These are phyloP conservation scores for Polietes domitor DNA, from an alignment of 2,888 invertebrate genomes.

Conservation along the genomic window DNA sequence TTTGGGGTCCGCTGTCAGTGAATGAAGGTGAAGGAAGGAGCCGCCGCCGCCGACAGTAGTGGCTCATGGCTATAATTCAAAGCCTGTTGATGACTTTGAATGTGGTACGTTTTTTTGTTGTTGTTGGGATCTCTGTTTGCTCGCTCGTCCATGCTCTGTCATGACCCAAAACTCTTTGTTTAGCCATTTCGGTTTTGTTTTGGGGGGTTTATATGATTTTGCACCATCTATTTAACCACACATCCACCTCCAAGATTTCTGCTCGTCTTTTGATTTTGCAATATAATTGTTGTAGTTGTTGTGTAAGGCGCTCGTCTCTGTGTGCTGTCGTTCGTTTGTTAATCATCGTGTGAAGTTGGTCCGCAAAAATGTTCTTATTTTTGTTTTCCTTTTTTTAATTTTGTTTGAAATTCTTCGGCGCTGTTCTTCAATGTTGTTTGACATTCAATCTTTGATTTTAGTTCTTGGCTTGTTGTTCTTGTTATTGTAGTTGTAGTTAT, in stretches of 20 bases:
- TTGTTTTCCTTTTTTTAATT: constrained; percentile 70
- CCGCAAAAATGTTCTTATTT: constrained; percentile 56
- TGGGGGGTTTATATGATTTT: constrained; percentile 58
- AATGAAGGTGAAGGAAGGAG: constrained; percentile 43
- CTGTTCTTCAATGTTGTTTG: constrained; percentile 67
- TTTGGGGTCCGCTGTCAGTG: constrained; percentile 14
- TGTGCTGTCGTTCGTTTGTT: constrained; percentile 55
- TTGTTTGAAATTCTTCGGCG: constrained; percentile 74
- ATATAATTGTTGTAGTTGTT: constrained; percentile 38
- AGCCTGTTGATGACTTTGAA: constrained; percentile 69
- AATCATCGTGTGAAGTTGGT: constrained; percentile 66
- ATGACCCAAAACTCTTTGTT: constrained; percentile 64
- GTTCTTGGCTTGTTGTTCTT: constrained; percentile 49
- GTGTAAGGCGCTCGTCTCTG: constrained; percentile 57
- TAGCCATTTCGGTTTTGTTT: constrained; percentile 36
- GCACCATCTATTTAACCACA: constrained; percentile 61
- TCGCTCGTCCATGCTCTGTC: constrained; percentile 18
- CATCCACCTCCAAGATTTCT: constrained; percentile 53
- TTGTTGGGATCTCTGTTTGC: constrained; percentile 16
- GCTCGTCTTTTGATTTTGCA: constrained; percentile 4
- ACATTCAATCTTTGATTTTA: constrained; percentile 68
- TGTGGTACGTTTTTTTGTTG: constrained; percentile 41
- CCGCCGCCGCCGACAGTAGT: constrained; percentile 68
- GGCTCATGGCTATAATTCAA: constrained; percentile 77
- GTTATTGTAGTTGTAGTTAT: constrained; percentile 49